These are phyloP conservation scores for Pteria penguin DNA, from an alignment of 2,888 invertebrate species.

Conservation along the genomic window DNA sequence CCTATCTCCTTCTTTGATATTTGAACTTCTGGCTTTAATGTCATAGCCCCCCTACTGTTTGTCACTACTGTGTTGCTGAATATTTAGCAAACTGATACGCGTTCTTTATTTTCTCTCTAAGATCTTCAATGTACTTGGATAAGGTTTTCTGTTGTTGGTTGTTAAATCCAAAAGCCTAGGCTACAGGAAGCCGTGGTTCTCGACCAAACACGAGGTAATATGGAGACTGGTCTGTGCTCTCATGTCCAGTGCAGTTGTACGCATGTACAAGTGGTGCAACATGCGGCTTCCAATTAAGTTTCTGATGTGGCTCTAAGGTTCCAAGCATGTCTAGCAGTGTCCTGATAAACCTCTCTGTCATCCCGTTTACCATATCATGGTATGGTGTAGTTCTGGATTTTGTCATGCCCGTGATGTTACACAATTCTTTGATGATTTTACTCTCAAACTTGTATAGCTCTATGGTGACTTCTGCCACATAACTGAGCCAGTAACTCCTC, in stretches of 20 bases:
- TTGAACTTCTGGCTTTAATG: background rate
- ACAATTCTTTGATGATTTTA: conserved; percentile 1
- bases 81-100: background rate
- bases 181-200: conserved; percentile 2
- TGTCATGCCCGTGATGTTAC: too few relatives aligned
- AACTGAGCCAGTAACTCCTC: too few relatives aligned
- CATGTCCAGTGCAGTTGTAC: conserved; percentile 5
- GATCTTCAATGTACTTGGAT: conserved; percentile 5
- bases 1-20: background rate
- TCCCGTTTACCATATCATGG: conserved; percentile 12
- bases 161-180: background rate
- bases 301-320: conserved; percentile 4
- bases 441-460: conserved; percentile 6
- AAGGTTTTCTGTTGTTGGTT: background rate
- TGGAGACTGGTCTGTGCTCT: conserved; percentile 7
- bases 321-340: conserved; percentile 8
- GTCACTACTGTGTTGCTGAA: background rate
- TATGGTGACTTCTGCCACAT: too few relatives aligned
- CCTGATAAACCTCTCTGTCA: conserved; percentile 7
- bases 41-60: background rate
- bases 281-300: conserved; percentile 7
- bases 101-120: background rate
- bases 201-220: conserved; percentile 12
- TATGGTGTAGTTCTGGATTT: too few relatives aligned
- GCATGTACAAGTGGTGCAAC: conserved; percentile 11